Base-by-base conservation (phyloP, 1,140 invertebrate species). In the Halictus rubicundus region DNA sequence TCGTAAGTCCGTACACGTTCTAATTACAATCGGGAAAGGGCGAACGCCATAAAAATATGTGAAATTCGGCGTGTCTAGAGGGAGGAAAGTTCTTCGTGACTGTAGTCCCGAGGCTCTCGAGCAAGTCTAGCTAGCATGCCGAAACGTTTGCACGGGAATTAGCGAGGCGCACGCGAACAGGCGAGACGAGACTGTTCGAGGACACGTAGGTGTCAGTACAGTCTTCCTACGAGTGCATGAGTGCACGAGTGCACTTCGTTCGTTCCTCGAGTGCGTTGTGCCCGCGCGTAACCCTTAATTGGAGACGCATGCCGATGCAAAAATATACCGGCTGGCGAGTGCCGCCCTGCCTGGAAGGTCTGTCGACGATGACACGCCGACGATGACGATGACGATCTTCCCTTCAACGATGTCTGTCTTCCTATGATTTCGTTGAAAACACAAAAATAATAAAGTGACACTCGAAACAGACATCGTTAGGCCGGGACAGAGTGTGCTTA, bases 281-380 rank as follows among this genome's bases (percentile, higher is more conserved):
- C 49, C 49, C 21, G 32, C 57, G 69, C 46, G 42, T 82, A 70
- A 32, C 42, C 54, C 65, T 83, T 84, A 84, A 84, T 84, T 84
- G 77, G 76, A 61, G 32, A 78, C 65, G 72, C 59, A 69, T 42
- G 65, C 21, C 32, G 72, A 37, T 42, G 32, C 42, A 77, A 71
- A 39, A 71, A 12, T 52, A 54, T 32, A 32, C 32, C 5, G 5
- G 32, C 25, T 25, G 25, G 25, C 19, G 19, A 65, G 60, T 27
- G 46, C 39, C 23, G 10, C 46, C 39, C 42, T 27, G 23, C 5
- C 10, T 10, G 27, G 23, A 49, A 61, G 52, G 27, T 39, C 49
- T 42, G 7, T 16, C 32, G n/a, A n/a, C 54, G 25, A 70, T 8
- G 27, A n/a, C 68, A 52, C 16, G 42, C 39, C 32, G 19, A 19